phyloP scores from a whole-genome alignment of 1,140 invertebrate species.

The Lethrus apterus region DNA sequence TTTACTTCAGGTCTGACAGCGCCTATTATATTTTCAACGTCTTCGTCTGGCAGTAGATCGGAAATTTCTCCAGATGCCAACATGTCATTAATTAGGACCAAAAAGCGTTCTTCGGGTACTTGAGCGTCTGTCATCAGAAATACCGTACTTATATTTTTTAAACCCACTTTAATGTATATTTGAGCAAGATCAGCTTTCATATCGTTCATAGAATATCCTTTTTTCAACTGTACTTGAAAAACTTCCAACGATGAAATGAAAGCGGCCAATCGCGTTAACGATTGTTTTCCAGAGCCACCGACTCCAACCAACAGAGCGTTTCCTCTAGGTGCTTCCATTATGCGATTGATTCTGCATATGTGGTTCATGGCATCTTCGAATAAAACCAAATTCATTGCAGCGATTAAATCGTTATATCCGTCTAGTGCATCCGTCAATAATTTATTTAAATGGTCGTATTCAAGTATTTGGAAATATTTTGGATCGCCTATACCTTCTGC shows the following conservation, averaged over 20 bases:
- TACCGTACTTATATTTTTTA: slow-evolving; percentile 80
- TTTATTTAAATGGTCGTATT: slow-evolving; percentile 66
- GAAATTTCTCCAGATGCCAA: slow-evolving; percentile 90
- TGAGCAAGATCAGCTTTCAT: slow-evolving; percentile 73
- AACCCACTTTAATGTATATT: slow-evolving; percentile 81
- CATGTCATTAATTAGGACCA: slow-evolving; percentile 91
- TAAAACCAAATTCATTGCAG: slow-evolving; percentile 89
- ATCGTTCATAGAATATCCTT: slow-evolving; percentile 80
- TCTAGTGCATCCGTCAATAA: slow-evolving; percentile 74
- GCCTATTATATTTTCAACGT: slow-evolving; percentile 80
- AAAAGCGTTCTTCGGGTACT: slow-evolving; percentile 81
- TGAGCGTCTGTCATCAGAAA: slow-evolving; percentile 94
- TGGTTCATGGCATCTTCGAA: slow-evolving; percentile 94
- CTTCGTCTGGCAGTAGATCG: slow-evolving; percentile 85
- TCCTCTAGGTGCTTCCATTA: slow-evolving; percentile 83
- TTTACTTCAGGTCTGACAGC: slow-evolving; percentile 80
- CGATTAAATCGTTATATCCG: slow-evolving; percentile 77
- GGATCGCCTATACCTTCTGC: slow-evolving; percentile 84
- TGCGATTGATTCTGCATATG: slow-evolving; percentile 86
- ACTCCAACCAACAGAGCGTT: slow-evolving; percentile 90
- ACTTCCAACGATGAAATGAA: slow-evolving; percentile 86
- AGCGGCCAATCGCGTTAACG: slow-evolving; percentile 75
- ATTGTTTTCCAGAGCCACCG: slow-evolving; percentile 92
- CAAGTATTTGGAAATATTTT: slow-evolving; percentile 77
- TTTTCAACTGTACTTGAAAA: slow-evolving; percentile 83